These are phyloP conservation scores for Podotricha telesiphe DNA, from an alignment of 2,888 invertebrate genomes.

Conservation along the genomic window DNA sequence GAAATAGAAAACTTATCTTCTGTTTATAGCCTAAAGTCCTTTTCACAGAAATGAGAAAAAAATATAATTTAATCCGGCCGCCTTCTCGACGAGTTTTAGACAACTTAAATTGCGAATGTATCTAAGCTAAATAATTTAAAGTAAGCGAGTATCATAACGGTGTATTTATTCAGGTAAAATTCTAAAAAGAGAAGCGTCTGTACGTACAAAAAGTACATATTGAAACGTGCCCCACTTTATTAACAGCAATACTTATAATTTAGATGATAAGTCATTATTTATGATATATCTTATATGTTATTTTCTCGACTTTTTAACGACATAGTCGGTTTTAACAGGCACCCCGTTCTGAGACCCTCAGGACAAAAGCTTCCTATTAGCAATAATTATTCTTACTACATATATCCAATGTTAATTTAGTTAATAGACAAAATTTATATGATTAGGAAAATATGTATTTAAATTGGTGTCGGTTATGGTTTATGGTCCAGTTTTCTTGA, in stretches of 20 bases:
- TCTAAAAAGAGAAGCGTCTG: slow-evolving; percentile 53
- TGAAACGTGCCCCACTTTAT: background rate
- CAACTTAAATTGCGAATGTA: slow-evolving; percentile 82
- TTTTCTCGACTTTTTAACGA: no score
- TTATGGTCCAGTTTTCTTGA: no score
- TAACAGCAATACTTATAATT: background rate
- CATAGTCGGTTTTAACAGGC: no score
- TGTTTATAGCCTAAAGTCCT: slow-evolving; percentile 43
- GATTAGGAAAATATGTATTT: no score
- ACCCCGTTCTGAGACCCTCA: no score
- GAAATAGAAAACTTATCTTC: slow-evolving; percentile 38
- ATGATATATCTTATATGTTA: no score
- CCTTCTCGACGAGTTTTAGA: slow-evolving; percentile 72
- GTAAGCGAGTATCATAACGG: slow-evolving; percentile 67
- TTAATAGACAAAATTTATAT: no score
- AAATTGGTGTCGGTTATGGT: no score
- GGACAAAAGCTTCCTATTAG: no score
- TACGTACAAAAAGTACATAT: background rate
- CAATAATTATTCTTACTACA: no score
- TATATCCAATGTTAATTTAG: no score
- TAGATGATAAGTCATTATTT: no score
- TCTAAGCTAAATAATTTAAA: slow-evolving; percentile 80
- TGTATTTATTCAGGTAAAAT: slow-evolving; percentile 56
- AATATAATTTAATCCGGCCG: slow-evolving; percentile 74
- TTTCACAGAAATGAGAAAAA: slow-evolving; percentile 56